Base-by-base conservation (phyloP, 2,113 vertebrate genomes). In the Calyptomena viridis region DNA sequence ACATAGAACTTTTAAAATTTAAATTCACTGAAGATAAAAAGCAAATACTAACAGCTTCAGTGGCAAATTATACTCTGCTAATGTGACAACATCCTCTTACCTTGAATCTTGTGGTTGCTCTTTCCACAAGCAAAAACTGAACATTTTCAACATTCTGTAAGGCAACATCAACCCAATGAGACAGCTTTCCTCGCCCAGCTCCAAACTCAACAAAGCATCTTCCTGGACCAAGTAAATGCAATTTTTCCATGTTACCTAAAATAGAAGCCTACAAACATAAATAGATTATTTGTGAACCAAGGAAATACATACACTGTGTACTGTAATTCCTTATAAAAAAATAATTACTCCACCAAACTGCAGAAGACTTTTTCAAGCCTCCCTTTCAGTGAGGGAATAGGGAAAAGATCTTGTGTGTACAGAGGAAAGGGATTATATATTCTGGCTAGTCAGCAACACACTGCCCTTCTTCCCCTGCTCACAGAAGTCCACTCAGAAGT, bases 191-290 rank as follows among this genome's bases (percentile, higher is more conserved):
- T 90, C 98, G 98, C 31, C 99, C 99, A 16, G 99, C 99, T 87
- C 99, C 99, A 90, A 99, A 99, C 94, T 99, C 99, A 83, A 99
- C 96, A 84, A 99, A 99, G 96, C 99, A 99, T 84, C 97, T 98
- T 92, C 98, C 97, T 37, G 98, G 95, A 62, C 97, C 96, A 93
- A 99, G 98, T 96, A 99, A 98, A 62, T 98, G 97, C 95, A 99
- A 83, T 46, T 97, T 98, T 95, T 99, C 98, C 98, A 99, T 98
- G 94, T 99, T 98, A 96, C 99, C 99, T 97, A 99, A 95, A 96
- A 99, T 98, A 80, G 99, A 99, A 79, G 99, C 98, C 99, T 99
- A 97, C 56, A 98, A 93, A 98, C 74, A 92, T 96, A 25, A 91
- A 84, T 84, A 84, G 42, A 90, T 97, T 96, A 97, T 93, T 97